Conservation (phyloP, 2,797 vertebrate species). For the Lycodopsis pacificus region DNA sequence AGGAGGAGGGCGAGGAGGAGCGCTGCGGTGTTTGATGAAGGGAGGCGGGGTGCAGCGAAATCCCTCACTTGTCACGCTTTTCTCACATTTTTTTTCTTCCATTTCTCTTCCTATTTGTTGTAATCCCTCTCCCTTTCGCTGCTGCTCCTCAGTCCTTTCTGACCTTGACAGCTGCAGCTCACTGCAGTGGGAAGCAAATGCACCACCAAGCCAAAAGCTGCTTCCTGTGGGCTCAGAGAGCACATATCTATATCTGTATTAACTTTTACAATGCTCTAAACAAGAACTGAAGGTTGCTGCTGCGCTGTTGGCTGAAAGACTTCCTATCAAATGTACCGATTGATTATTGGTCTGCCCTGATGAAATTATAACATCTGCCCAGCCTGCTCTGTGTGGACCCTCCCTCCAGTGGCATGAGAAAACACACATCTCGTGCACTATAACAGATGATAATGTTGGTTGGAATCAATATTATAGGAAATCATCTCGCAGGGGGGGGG, state of each 20-base stretch:
- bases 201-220: constrained; percentile 47
- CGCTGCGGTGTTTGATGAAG: constrained; percentile 55
- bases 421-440: constrained; percentile 43
- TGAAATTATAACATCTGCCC: constrained; percentile 34
- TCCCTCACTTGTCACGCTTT: constrained; percentile 31
- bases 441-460: constrained; percentile 22
- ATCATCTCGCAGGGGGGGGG: constrained; percentile 18
- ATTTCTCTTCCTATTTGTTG: constrained; percentile 38
- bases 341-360: constrained; percentile 49
- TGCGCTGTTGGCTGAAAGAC: constrained; percentile 15
- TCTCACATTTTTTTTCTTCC: constrained; percentile 8
- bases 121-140: constrained; percentile 15
- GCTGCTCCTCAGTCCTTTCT: constrained; percentile 37
- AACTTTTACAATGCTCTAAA: constrained; percentile 12
- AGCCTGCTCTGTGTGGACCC: background rate
- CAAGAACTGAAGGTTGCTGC: constrained; percentile 43
- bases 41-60: constrained; percentile 11
- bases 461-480: constrained; percentile 48
- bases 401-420: constrained; percentile 33
- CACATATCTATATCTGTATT: constrained; percentile 25
- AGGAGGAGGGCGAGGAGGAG: constrained; percentile 1
- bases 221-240: constrained; percentile 48
- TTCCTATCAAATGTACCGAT: constrained; percentile 37
- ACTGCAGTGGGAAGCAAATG: constrained; percentile 57
- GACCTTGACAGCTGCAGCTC: constrained; percentile 70